phyloP scores from a whole-genome alignment of 1,140 invertebrate genomes.

The Orius insidiosus region DNA sequence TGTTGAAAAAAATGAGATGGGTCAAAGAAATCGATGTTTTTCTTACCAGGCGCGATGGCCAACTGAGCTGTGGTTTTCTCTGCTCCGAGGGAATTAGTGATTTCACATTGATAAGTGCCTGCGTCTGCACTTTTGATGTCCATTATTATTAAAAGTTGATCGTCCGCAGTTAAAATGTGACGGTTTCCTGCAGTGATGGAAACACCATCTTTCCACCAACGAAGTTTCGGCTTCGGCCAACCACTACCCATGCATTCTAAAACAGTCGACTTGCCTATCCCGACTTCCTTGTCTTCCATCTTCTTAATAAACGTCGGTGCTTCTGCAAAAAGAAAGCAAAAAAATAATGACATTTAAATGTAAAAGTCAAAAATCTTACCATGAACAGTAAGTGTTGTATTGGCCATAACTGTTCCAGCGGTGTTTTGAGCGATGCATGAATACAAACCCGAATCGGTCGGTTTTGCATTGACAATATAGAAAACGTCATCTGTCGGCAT shows the following conservation, averaged over 20 bases:
- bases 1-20: conserved; percentile 5
- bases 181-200: conserved; percentile 42
- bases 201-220: conserved; percentile 73
- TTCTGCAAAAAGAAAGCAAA: conserved; percentile 37
- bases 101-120: conserved; percentile 75
- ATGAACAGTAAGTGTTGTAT: conserved; percentile 73
- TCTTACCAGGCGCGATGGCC: conserved; percentile 34
- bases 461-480: conserved; percentile 79
- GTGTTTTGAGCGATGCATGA: conserved; percentile 83
- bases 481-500: conserved; percentile 81
- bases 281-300: conserved; percentile 67
- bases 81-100: conserved; percentile 66
- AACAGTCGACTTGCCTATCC: conserved; percentile 59
- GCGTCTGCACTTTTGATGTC: conserved; percentile 56
- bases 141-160: conserved; percentile 75
- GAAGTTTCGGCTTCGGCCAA: conserved; percentile 68
- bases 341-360: conserved; percentile 1
- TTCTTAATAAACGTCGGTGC: conserved; percentile 67
- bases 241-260: conserved; percentile 75
- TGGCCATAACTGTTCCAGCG: conserved; percentile 69
- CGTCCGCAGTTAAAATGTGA: conserved; percentile 66
- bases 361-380: conserved; percentile 30
- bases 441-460: conserved; percentile 76
- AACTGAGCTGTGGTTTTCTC: conserved; percentile 33
- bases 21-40: neutral